Conservation (phyloP, 2,797 vertebrate species). For the Borostomias antarcticus region DNA sequence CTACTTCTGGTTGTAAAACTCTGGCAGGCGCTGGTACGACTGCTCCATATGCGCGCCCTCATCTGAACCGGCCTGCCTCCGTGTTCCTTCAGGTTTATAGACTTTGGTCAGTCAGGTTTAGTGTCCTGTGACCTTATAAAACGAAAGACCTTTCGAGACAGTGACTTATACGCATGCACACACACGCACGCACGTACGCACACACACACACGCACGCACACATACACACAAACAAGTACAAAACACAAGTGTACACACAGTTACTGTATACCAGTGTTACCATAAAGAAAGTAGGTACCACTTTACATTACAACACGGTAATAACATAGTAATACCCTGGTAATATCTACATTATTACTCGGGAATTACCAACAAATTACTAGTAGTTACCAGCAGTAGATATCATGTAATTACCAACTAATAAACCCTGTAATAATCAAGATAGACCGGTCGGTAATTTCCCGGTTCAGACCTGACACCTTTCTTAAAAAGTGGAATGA, state of each 20-base stretch:
- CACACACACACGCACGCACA: background rate
- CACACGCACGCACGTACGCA: background rate
- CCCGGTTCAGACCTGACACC: too few relatives aligned
- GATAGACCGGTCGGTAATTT: too few relatives aligned
- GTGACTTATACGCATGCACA: background rate
- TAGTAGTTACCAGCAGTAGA: too few relatives aligned
- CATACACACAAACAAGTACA: background rate
- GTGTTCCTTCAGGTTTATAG: background rate
- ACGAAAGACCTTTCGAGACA: background rate
- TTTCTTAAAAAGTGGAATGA: too few relatives aligned
- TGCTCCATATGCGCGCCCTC: background rate
- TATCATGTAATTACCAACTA: too few relatives aligned
- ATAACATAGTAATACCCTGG: too few relatives aligned
- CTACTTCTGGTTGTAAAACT: background rate
- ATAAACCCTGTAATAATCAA: too few relatives aligned
- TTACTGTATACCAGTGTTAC: too few relatives aligned
- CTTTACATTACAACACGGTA: background rate
- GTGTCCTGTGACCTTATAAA: slow-evolving; percentile 11
- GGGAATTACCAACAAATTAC: too few relatives aligned
- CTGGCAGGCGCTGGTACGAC: background rate
- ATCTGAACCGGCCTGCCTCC: background rate
- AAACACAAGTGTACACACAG: background rate
- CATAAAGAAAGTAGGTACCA: too few relatives aligned
- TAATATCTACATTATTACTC: too few relatives aligned
- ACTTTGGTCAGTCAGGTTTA: background rate